These are phyloP conservation scores for Mellilla xanthometata DNA, from an alignment of 2,888 invertebrate genomes.

Conservation along the genomic window DNA sequence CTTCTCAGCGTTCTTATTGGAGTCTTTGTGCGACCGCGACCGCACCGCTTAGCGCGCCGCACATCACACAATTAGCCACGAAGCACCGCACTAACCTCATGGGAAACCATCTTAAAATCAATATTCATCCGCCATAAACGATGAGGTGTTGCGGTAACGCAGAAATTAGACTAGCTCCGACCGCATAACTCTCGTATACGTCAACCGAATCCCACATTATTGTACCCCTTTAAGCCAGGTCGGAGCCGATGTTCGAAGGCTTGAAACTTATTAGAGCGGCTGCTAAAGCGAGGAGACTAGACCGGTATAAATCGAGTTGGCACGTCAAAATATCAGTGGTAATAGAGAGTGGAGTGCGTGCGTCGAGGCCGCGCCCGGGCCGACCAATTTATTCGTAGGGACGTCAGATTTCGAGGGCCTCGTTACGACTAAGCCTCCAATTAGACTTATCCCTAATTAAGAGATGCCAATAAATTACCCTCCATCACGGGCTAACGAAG, in stretches of 20 bases:
- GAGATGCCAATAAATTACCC: constrained; percentile 84
- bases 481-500: constrained; percentile 83
- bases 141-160: constrained; percentile 33
- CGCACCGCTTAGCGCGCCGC: constrained; percentile 64
- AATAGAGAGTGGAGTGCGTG: constrained; percentile 65
- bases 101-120: constrained; percentile 54
- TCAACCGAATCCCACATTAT: constrained; percentile 45
- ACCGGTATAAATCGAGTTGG: constrained; percentile 54
- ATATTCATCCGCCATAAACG: constrained; percentile 49
- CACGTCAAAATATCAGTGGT: constrained; percentile 70
- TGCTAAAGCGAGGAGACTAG: constrained; percentile 47
- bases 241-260: constrained; percentile 47
- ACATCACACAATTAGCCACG: constrained; percentile 44
- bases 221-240: constrained; percentile 43
- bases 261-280: constrained; percentile 56
- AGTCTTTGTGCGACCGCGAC: constrained; percentile 67
- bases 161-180: constrained; percentile 31
- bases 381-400: constrained; percentile 79
- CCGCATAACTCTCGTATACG: constrained; percentile 41
- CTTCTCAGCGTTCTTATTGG: constrained; percentile 59
- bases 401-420: constrained; percentile 83
- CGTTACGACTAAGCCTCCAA: constrained; percentile 84
- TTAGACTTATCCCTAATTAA: constrained; percentile 84
- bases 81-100: constrained; percentile 39
- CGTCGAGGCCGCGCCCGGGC: constrained; percentile 52